Evolutionary conservation across 2,113 vertebrate species (phyloP).

Genomic region (Dipodomys stephensi): DNA sequence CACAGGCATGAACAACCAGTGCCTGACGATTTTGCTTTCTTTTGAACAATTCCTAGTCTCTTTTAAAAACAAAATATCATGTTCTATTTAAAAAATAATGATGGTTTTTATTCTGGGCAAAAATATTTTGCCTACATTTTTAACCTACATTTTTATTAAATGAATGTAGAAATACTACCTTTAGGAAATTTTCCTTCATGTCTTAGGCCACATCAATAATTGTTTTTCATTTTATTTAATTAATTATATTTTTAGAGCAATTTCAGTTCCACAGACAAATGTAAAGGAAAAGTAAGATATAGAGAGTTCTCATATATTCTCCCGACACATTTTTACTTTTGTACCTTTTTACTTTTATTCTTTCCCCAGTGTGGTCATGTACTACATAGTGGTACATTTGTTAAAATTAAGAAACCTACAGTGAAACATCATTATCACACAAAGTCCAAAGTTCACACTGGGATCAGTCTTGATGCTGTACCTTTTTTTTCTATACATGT

Average conservation of each 20-base stretch:
- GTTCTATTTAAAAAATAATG: constrained; percentile 1
- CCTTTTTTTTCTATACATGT: neutral
- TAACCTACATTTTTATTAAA: too few species aligned
- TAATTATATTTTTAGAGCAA: neutral
- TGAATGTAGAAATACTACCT: neutral
- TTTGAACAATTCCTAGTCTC: neutral
- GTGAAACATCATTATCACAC: neutral
- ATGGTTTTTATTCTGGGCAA: neutral
- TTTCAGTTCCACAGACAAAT: neutral
- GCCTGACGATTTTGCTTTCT: neutral
- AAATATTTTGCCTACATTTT: neutral
- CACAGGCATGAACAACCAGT: too few species aligned
- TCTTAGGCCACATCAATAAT: neutral
- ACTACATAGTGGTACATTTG: neutral
- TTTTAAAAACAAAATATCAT: neutral
- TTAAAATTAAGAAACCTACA: neutral
- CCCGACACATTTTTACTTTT: neutral
- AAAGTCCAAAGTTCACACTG: neutral
- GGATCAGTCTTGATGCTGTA: neutral
- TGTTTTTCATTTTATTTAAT: neutral
- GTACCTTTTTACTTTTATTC: neutral
- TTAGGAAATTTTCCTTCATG: neutral
- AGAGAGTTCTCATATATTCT: neutral
- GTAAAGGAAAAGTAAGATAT: neutral
- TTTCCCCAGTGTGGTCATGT: neutral